Evolutionary conservation across 2,888 invertebrate species (phyloP).

Genomic region (Dione vanillae): DNA sequence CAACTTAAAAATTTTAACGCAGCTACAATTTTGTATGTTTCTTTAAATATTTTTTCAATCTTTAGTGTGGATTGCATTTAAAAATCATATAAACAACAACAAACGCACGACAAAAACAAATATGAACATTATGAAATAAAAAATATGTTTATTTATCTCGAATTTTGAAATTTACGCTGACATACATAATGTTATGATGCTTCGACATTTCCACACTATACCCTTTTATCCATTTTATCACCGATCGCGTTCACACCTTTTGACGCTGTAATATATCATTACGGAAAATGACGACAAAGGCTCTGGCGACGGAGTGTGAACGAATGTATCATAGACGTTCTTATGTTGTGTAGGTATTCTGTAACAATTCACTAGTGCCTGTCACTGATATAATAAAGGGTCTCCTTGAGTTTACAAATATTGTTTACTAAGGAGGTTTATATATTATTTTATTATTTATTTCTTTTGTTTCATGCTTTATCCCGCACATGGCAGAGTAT

Average conservation of each 20-base stretch:
- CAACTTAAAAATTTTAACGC: too few species aligned
- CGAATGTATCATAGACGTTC: slow-evolving; percentile 51
- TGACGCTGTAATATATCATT: slow-evolving; percentile 51
- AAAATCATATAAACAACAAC: too few species aligned
- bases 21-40: too few species aligned
- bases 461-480: too few species aligned
- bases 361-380: slow-evolving; percentile 8
- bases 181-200: slow-evolving; percentile 7
- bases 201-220: slow-evolving; percentile 27
- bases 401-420: not conserved
- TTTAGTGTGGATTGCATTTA: too few species aligned
- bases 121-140: not conserved
- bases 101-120: too few species aligned
- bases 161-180: not conserved
- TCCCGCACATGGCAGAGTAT: too few species aligned
- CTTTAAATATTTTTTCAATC: too few species aligned
- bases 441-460: too few species aligned
- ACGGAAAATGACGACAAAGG: slow-evolving; percentile 47
- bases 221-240: slow-evolving; percentile 36
- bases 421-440: not conserved
- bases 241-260: slow-evolving; percentile 49
- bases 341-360: slow-evolving; percentile 9
- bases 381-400: slow-evolving; percentile 17
- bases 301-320: slow-evolving; percentile 52
- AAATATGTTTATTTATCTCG: not conserved